Evolutionary conservation across 2,888 invertebrate genomes (phyloP).

Genomic region (Tolmerus cingulatus): DNA sequence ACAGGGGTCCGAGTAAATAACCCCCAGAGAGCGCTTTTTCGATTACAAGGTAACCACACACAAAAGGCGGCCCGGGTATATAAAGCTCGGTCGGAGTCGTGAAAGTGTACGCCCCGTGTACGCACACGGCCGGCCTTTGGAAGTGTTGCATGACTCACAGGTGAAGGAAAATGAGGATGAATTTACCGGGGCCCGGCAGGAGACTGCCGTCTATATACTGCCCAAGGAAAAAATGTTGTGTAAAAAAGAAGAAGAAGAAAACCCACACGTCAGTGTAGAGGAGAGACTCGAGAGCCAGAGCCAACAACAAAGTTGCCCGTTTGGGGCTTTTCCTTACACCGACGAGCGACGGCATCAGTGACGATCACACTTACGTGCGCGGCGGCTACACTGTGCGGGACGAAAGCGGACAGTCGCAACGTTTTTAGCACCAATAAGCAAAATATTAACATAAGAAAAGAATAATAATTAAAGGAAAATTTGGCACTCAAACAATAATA

Average conservation of each 20-base stretch:
- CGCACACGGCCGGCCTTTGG: not conserved
- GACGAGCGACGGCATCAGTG: not conserved
- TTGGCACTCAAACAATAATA: not conserved
- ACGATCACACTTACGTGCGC: slow-evolving; percentile 40
- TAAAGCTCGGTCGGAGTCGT: not conserved
- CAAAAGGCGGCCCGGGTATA: not conserved
- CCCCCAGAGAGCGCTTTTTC: slow-evolving; percentile 36
- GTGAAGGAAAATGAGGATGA: slow-evolving; percentile 39
- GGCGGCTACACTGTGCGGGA: slow-evolving; percentile 39
- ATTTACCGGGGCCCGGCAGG: slow-evolving; percentile 56
- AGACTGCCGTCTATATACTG: slow-evolving; percentile 59
- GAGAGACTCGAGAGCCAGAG: not conserved
- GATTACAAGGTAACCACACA: slow-evolving; percentile 14
- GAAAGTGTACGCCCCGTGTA: not conserved
- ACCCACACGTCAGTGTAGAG: not conserved
- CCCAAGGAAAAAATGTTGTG: slow-evolving; percentile 39
- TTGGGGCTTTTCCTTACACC: slow-evolving; percentile 25
- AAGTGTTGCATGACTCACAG: slow-evolving; percentile 37
- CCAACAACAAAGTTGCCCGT: slow-evolving; percentile 12
- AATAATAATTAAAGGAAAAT: not conserved
- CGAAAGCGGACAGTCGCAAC: not conserved
- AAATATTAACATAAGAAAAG: not conserved
- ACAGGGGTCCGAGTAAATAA: not conserved
- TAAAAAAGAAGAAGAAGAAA: not conserved
- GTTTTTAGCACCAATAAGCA: not conserved